Percentiles rank a stretch among this genome's conserved stretches.
Conservation (phyloP, 2,113 vertebrate genomes). For the Peromyscus leucopus region DNA sequence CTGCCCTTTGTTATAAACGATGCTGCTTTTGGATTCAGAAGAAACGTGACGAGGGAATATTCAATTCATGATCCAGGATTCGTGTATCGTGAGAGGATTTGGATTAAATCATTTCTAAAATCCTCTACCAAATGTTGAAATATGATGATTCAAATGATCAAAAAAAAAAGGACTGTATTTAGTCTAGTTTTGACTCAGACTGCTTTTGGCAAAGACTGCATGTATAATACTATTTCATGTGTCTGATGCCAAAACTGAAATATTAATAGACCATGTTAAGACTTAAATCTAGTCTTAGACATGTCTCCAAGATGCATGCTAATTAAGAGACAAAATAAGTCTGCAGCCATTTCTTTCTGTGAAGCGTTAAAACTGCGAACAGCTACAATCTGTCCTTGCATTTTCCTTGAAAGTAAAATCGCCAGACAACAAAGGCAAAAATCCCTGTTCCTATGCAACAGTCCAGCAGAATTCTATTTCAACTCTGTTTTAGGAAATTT, state of each 20-base stretch:
- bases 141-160: conserved; percentile 61
- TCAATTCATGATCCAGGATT: conserved; percentile 5
- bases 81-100: background rate
- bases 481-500: conserved; percentile 54
- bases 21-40: background rate
- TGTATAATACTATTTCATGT: conserved; percentile 73
- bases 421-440: conserved; percentile 43
- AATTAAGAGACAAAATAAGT: conserved; percentile 75
- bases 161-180: conserved; percentile 45
- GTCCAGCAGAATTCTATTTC: conserved; percentile 28
- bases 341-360: conserved; percentile 54
- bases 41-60: background rate
- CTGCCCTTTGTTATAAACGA: conserved; percentile 10
- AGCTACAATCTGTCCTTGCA: conserved; percentile 72
- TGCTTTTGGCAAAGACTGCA: conserved; percentile 69
- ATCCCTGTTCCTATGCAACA: background rate
- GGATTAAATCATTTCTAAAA: conserved; percentile 41
- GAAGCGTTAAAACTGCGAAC: conserved; percentile 61
- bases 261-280: conserved; percentile 76
- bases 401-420: conserved; percentile 80
- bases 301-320: conserved; percentile 65
- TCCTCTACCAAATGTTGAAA: conserved; percentile 39
- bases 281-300: conserved; percentile 77
- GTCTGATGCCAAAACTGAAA: conserved; percentile 72
- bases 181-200: conserved; percentile 72